Percentiles rank a stretch among this genome's conserved stretches.
Conservation (phyloP, 2,797 vertebrate species). For the Tamandua tetradactyla region DNA sequence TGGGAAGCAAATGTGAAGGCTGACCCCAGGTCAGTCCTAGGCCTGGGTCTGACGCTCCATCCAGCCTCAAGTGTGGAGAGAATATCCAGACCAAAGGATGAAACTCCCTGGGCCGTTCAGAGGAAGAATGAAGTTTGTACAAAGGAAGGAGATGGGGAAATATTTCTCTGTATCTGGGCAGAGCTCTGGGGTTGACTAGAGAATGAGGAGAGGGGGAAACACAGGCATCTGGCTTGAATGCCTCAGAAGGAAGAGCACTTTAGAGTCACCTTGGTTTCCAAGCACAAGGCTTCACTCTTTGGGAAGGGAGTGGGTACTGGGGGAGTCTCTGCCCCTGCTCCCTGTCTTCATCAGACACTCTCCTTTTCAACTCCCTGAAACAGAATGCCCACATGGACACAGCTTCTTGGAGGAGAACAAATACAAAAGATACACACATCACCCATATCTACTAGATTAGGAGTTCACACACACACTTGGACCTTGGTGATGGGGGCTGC, state of each 20-base stretch:
- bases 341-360: not conserved
- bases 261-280: slow-evolving; percentile 58
- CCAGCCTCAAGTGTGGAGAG: not conserved
- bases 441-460: not conserved
- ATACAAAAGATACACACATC: not conserved
- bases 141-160: not conserved
- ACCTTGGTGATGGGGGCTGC: not conserved
- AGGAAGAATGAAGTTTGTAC: slow-evolving; percentile 38
- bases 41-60: not conserved
- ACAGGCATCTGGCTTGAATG: slow-evolving; percentile 74
- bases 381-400: slow-evolving; percentile 49
- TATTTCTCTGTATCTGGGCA: not conserved
- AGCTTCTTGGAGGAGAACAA: slow-evolving; percentile 66
- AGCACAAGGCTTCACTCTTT: slow-evolving; percentile 14
- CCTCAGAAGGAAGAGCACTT: slow-evolving; percentile 83
- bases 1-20: not conserved
- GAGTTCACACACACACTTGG: not conserved
- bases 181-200: not conserved
- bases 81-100: not conserved
- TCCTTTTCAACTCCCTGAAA: slow-evolving; percentile 55
- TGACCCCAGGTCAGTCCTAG: not conserved
- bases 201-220: not conserved
- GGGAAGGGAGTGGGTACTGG: not conserved
- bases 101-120: no score
- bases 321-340: not conserved